A percentile compares a stretch with the other conserved stretches of the same genome.
These are phyloP conservation scores for Noctua fimbriata DNA, from an alignment of 2,888 invertebrate species.

Conservation along the genomic window DNA sequence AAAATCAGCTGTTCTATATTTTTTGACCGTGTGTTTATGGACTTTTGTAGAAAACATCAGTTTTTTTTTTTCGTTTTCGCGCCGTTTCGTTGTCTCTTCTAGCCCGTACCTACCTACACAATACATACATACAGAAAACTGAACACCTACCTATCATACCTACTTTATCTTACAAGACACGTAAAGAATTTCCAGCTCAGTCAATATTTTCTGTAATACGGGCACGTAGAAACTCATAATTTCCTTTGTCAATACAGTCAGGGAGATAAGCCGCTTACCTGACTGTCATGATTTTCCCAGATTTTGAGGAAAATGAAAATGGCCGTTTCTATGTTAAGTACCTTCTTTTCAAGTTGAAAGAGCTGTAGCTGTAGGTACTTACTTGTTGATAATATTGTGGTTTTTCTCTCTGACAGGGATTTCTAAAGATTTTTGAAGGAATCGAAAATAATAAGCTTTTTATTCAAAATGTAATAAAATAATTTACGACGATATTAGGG, in stretches of 20 bases:
- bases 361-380: constrained; percentile 4
- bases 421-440: background rate
- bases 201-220: background rate
- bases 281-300: constrained; percentile 20
- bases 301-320: constrained; percentile 33
- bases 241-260: constrained; percentile 28
- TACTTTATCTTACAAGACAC: background rate
- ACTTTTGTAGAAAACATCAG: no score
- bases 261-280: constrained; percentile 31
- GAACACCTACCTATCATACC: background rate
- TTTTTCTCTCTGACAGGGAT: background rate
- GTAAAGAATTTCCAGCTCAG: background rate
- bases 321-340: background rate
- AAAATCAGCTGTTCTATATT: no score
- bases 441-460: background rate
- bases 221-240: constrained; percentile 20
- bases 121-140: background rate
- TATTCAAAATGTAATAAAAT: background rate
- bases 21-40: no score
- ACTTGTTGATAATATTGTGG: background rate
- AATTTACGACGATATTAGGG: background rate
- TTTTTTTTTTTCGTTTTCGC: no score
- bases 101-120: no score
- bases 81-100: no score
- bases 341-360: constrained; percentile 19